Base-by-base conservation (phyloP, 2,797 vertebrate genomes). In the Rhabdophis nuchalis region DNA sequence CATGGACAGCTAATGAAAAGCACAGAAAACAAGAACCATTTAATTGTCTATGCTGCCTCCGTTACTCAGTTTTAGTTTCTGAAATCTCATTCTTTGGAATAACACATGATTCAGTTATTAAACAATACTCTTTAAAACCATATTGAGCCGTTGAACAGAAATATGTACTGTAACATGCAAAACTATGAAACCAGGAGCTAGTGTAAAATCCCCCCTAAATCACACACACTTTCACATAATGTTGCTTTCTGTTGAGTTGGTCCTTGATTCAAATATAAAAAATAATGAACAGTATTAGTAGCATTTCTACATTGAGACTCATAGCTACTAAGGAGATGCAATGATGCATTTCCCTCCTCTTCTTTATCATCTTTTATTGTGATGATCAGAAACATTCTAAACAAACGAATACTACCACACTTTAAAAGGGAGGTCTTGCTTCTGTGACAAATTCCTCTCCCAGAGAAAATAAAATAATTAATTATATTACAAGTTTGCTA, bases 141-240 rank as follows among this genome's bases (percentile, higher is more conserved):
- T 50, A n/a, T 91, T 92, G 87, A 94, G 56, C 54, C 89, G 36
- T 94, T 92, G 94, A 92, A 95, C 52, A 91, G 77, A 56, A 93
- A n/a, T 18, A 29, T 58, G 41, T 18, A 87, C 5, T 52, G 5
- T 27, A 32, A 29, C 27, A 50, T 20, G 53, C 68, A 93, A 56
- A 94, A 92, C 56, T 93, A 93, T 90, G 91, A 72, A 92, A 56
- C 61, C 46, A 94, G 92, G 41, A 32, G 41, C 20, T 41, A 77
- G 13, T 82, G 41, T 52, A 13, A 88, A n/a, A 58, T 27, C 8
- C 29, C 18, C 54, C 50, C 29, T 23, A 85, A 20, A 72, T 36
- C 16, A 7, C 16, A 72, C n/a, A 72, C 68, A 72, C 2, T 88
- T 87, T 68, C 18, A 91, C 61, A 54, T 91, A 18, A 12, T 50